Evolutionary conservation across 64 coral and sea anemone genomes (phyloP).

Genomic region (Catalaphyllia jardinei): DNA sequence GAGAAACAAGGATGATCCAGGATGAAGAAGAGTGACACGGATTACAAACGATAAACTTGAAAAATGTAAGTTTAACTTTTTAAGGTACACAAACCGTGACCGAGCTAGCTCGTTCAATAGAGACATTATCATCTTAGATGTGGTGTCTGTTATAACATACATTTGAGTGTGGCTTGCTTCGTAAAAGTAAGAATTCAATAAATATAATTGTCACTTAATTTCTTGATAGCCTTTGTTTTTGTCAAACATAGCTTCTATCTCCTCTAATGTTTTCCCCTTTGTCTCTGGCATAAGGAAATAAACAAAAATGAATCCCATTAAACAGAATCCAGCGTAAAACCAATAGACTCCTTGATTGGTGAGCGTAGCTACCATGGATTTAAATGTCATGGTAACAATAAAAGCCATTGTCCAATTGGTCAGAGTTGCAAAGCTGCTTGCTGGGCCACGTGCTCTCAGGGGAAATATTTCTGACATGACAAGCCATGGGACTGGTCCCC

Average conservation of each 20-base stretch:
- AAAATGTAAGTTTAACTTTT: too few species aligned
- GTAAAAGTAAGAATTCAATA: too few species aligned
- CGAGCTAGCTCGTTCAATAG: too few species aligned
- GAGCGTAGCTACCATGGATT: conserved; percentile 39
- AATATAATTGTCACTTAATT: not conserved
- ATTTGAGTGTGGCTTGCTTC: not conserved
- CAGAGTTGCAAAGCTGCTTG: conserved; percentile 65
- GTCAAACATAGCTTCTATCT: conserved; percentile 82
- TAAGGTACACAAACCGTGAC: too few species aligned
- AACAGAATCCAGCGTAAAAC: conserved; percentile 77
- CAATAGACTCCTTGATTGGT: conserved; percentile 68
- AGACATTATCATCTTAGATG: too few species aligned
- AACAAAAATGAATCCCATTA: conserved; percentile 78
- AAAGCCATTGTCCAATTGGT: conserved; percentile 66
- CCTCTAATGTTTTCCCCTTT: conserved; percentile 79
- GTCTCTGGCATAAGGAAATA: conserved; percentile 75
- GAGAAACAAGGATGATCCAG: too few species aligned
- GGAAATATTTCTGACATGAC: conserved; percentile 94
- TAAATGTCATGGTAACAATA: conserved; percentile 56
- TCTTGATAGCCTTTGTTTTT: conserved; percentile 3
- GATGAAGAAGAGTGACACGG: too few species aligned
- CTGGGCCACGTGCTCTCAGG: conserved; percentile 54
- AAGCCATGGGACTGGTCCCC: conserved; percentile 88
- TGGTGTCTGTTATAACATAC: not conserved
- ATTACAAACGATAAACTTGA: too few species aligned